Conservation (phyloP, 2,797 vertebrate genomes). For the Hybognathus amarus region DNA sequence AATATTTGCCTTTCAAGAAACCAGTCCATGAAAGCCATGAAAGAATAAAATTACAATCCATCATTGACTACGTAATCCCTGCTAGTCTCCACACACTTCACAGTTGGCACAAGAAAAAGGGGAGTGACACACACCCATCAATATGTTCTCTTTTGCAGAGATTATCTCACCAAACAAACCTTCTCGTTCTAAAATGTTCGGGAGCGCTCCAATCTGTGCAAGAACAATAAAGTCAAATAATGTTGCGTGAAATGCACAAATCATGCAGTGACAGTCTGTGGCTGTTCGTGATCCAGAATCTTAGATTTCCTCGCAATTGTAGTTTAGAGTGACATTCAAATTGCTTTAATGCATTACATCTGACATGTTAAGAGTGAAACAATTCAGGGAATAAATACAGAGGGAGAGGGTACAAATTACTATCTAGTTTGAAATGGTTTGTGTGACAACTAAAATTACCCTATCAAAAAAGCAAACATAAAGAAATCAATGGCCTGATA, state of each 20-base stretch:
- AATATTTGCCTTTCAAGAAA: slow-evolving; percentile 4
- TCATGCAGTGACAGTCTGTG: slow-evolving; percentile 1
- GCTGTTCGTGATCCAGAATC: background rate
- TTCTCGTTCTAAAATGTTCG: slow-evolving; percentile 3
- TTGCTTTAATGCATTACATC: slow-evolving; percentile 8
- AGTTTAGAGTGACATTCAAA: slow-evolving; percentile 31
- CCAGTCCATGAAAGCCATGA: slow-evolving; percentile 7
- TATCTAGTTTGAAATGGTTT: slow-evolving; percentile 25
- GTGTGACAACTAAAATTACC: slow-evolving; percentile 29
- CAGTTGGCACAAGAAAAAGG: slow-evolving; percentile 25
- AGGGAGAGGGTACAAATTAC: slow-evolving; percentile 36
- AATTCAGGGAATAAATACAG: slow-evolving; percentile 21
- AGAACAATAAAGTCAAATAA: slow-evolving; percentile 17
- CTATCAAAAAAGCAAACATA: slow-evolving; percentile 33
- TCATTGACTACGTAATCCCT: slow-evolving; percentile 23
- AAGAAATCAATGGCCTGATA: slow-evolving; percentile 35
- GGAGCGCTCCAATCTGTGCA: background rate
- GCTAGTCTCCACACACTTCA: slow-evolving; percentile 14
- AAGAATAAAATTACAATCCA: slow-evolving; percentile 8
- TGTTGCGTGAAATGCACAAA: slow-evolving; percentile 16
- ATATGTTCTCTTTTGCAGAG: slow-evolving; percentile 7
- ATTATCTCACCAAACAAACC: slow-evolving; percentile 33
- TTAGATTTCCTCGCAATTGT: slow-evolving; percentile 7
- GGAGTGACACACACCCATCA: slow-evolving; percentile 23
- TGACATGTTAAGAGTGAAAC: slow-evolving; percentile 19